Evolutionary conservation across 2,888 invertebrate genomes (phyloP).

Genomic region (Sclerodermus sp.): DNA sequence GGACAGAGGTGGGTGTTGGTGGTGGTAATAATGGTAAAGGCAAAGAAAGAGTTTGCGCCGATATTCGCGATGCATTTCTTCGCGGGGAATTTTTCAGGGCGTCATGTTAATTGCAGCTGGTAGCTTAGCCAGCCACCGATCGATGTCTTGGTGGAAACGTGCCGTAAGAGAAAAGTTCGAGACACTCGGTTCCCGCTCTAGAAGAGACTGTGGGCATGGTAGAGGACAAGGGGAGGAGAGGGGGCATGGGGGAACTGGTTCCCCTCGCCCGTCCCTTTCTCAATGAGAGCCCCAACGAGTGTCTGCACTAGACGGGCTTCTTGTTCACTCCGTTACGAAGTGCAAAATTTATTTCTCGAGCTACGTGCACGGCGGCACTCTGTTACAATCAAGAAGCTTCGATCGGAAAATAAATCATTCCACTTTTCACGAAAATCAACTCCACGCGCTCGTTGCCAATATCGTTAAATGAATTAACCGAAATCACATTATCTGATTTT

Average conservation of each 20-base stretch:
- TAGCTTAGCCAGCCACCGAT: slow-evolving; percentile 7
- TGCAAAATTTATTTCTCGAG: slow-evolving; percentile 7
- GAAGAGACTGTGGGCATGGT: slow-evolving; percentile 7
- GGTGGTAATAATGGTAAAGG: no score
- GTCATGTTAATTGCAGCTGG: slow-evolving; percentile 26
- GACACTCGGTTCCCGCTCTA: slow-evolving; percentile 13
- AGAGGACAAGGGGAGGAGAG: slow-evolving; percentile 11
- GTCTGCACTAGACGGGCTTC: slow-evolving; percentile 29
- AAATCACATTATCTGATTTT: no score
- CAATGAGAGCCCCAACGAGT: slow-evolving; percentile 12
- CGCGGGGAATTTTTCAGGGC: slow-evolving; percentile 12
- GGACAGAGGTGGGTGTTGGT: no score
- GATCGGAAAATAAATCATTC: no score
- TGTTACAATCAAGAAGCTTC: no score
- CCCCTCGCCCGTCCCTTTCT: slow-evolving; percentile 14
- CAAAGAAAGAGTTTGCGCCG: no score
- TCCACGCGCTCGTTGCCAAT: no score
- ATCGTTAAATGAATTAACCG: no score
- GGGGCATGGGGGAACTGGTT: slow-evolving; percentile 5
- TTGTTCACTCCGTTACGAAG: slow-evolving; percentile 23
- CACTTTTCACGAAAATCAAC: no score
- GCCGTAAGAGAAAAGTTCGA: slow-evolving; percentile 6
- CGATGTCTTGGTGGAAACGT: slow-evolving; percentile 6
- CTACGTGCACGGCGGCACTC: not conserved
- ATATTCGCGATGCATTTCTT: slow-evolving; percentile 7